phyloP scores from a whole-genome alignment of 2,888 invertebrate species.

The Lottia scabra region DNA sequence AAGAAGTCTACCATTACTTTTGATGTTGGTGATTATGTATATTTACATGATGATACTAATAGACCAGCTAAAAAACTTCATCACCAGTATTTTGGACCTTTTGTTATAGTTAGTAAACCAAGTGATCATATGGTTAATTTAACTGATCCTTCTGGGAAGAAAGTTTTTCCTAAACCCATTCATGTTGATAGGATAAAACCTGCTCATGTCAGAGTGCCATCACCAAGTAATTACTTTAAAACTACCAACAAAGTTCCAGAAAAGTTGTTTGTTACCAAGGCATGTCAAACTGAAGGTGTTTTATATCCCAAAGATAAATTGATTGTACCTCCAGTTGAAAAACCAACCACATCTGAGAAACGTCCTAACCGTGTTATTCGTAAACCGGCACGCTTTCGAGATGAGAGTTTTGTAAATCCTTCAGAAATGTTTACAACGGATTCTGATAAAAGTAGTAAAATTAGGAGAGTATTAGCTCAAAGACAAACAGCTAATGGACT shows the following conservation, averaged over 20 bases:
- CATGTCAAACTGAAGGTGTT: neutral
- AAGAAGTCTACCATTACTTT: neutral
- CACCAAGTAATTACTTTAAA: neutral
- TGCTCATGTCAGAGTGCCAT: constrained; percentile 8
- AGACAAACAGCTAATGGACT: too few species aligned
- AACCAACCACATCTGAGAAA: too few species aligned
- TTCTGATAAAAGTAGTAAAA: too few species aligned
- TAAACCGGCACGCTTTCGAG: neutral
- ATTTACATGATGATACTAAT: neutral
- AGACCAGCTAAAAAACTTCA: constrained; percentile 4
- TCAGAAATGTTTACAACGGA: too few species aligned
- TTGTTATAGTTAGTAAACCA: neutral
- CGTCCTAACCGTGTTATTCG: neutral
- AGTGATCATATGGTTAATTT: constrained; percentile 2
- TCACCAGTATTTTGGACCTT: neutral
- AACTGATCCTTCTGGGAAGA: neutral
- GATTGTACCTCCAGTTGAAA: neutral
- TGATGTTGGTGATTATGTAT: constrained; percentile 9
- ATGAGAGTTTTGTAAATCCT: neutral
- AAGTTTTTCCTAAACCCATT: neutral
- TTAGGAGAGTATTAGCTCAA: too few species aligned
- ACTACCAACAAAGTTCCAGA: neutral
- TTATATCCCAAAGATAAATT: neutral
- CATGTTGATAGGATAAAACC: constrained; percentile 8
- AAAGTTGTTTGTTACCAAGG: neutral